Conservation (phyloP, 2,113 vertebrate species). For the Scatophagus argus region DNA sequence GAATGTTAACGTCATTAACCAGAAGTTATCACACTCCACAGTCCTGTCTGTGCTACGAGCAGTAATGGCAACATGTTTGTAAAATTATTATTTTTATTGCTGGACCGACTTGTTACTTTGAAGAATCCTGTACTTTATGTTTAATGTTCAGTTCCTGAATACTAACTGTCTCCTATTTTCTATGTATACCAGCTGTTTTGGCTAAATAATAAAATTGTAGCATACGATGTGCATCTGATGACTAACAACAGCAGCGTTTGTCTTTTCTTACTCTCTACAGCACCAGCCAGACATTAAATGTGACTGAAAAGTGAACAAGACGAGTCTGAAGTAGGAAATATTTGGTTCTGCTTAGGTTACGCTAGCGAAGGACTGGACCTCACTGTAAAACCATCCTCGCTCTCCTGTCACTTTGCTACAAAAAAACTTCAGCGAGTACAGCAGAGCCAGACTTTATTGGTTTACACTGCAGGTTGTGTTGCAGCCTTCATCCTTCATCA, state of each 20-base stretch:
- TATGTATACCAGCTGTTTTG: slow-evolving; percentile 45
- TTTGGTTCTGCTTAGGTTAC: too few species aligned
- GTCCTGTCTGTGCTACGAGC: not conserved
- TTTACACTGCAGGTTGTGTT: slow-evolving; percentile 22
- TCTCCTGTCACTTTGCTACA: too few species aligned
- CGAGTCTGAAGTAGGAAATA: too few species aligned
- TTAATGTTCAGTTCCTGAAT: slow-evolving; percentile 11
- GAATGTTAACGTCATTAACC: not conserved
- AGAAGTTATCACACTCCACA: not conserved
- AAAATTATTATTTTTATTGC: not conserved
- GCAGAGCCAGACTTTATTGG: slow-evolving; percentile 12
- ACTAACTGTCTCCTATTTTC: slow-evolving; percentile 40
- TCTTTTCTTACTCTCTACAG: not conserved
- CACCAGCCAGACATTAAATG: too few species aligned
- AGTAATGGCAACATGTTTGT: slow-evolving; percentile 1
- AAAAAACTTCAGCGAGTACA: not conserved
- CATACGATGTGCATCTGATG: slow-evolving; percentile 39
- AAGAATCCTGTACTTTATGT: not conserved
- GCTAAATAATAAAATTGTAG: slow-evolving; percentile 57
- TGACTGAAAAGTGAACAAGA: too few species aligned
- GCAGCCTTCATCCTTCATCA: not conserved
- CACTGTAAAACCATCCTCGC: too few species aligned
- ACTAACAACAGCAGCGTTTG: not conserved
- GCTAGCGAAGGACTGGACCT: too few species aligned
- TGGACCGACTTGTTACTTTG: not conserved